Percentiles rank a stretch among this genome's conserved stretches.
Conservation (phyloP, 2,797 vertebrate species). For the Sebastes minor region DNA sequence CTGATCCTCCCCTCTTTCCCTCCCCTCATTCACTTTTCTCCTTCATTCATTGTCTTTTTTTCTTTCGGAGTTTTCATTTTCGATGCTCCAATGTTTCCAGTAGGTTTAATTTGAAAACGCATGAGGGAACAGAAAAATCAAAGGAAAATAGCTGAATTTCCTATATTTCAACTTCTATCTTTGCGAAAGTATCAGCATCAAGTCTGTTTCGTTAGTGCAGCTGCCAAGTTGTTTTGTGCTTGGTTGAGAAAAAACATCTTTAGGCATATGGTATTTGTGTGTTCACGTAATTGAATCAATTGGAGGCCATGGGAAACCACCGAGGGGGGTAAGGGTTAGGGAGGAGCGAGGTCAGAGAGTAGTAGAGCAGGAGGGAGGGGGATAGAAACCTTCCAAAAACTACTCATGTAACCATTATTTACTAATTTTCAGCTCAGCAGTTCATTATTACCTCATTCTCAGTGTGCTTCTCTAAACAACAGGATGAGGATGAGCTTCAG, state of each 20-base stretch:
- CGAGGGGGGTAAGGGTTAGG: conserved; percentile 71
- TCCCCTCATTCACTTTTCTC: conserved; percentile 46
- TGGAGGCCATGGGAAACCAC: conserved; percentile 80
- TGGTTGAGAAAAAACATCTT: conserved; percentile 64
- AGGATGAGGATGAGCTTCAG: conserved; percentile 30
- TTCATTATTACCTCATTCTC: conserved; percentile 51
- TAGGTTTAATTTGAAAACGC: conserved; percentile 5
- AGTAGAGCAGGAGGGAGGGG: conserved; percentile 46
- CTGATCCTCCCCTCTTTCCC: conserved; percentile 63
- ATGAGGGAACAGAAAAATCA: neutral
- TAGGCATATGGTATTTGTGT: conserved; percentile 76
- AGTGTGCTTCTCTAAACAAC: conserved; percentile 36
- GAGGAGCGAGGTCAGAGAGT: conserved; percentile 73
- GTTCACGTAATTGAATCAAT: conserved; percentile 82
- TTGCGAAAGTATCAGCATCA: neutral
- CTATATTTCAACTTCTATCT: neutral
- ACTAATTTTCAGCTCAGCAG: conserved; percentile 57
- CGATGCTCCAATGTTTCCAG: conserved; percentile 34
- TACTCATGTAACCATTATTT: conserved; percentile 59
- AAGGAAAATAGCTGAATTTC: neutral
- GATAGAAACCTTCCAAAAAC: conserved; percentile 40
- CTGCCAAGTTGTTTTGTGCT: conserved; percentile 37
- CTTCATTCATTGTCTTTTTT: conserved; percentile 35
- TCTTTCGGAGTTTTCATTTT: conserved; percentile 36
- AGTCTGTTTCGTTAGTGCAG: conserved; percentile 15